Evolutionary conservation across 2,797 vertebrate genomes (phyloP).

Genomic region (Adelosebastes latens): DNA sequence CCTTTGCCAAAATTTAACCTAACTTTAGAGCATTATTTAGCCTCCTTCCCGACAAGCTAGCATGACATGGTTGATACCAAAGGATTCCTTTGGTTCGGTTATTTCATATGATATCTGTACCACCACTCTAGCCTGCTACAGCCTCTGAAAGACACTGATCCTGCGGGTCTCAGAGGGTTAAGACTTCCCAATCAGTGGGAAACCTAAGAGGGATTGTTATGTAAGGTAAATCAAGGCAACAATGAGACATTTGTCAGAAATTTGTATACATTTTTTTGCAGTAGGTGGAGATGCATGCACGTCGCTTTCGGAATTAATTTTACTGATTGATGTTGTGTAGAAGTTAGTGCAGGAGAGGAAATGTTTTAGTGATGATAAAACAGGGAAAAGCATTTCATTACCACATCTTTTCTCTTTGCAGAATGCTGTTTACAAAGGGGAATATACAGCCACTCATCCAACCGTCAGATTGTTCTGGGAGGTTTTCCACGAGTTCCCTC

Average conservation of each 20-base stretch:
- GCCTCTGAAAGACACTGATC: no score
- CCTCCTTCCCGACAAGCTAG: no score
- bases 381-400: background rate
- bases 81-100: no score
- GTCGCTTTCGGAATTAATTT: background rate
- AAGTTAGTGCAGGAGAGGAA: background rate
- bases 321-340: background rate
- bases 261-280: background rate
- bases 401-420: conserved; percentile 50
- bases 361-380: background rate
- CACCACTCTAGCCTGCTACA: no score
- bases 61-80: no score
- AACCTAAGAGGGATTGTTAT: background rate
- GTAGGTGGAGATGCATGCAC: background rate
- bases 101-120: no score
- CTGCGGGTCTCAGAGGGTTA: no score
- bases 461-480: conserved; percentile 97
- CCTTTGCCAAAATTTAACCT: no score
- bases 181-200: no score
- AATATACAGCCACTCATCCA: conserved; percentile 92
- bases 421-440: conserved; percentile 94
- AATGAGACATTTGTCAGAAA: background rate
- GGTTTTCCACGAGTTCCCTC: conserved; percentile 94
- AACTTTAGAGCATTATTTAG: no score
- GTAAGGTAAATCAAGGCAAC: background rate